phyloP scores from a whole-genome alignment of 2,888 invertebrate genomes.

The Limnephilus rhombicus region DNA sequence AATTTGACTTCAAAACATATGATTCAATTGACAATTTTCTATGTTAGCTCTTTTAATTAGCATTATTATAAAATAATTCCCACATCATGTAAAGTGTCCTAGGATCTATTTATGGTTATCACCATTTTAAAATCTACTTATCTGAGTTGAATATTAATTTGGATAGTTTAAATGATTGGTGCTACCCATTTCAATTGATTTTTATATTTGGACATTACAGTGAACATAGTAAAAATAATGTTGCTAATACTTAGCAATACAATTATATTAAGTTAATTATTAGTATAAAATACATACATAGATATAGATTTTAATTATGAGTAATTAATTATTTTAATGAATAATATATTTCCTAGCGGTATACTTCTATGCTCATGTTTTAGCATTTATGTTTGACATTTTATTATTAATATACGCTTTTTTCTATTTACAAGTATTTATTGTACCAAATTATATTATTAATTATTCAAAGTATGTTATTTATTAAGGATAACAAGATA shows the following conservation, averaged over 20 bases:
- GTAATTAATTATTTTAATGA: background rate
- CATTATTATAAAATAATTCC: background rate
- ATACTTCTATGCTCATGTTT: background rate
- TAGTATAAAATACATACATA: background rate
- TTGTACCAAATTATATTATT: background rate
- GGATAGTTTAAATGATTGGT: conserved; percentile 36
- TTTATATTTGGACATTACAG: conserved; percentile 32
- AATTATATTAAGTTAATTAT: background rate
- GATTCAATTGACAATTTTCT: background rate
- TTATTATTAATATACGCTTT: conserved; percentile 5
- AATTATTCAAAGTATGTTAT: conserved; percentile 3
- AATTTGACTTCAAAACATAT: background rate
- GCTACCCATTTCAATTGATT: conserved; percentile 38
- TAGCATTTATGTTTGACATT: background rate
- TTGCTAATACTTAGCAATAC: background rate
- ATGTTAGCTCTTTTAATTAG: background rate
- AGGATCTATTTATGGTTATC: background rate
- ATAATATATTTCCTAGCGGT: background rate
- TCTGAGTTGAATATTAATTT: background rate
- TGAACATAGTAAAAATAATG: background rate
- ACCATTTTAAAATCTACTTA: background rate
- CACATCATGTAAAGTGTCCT: background rate
- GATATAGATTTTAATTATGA: background rate
- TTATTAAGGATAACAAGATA: conserved; percentile 12
- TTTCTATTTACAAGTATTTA: conserved; percentile 12